A percentile compares a stretch with the other conserved stretches of the same genome.
Evolutionary conservation across 2,888 invertebrate species (phyloP).

Genomic region (Drosophila affinis): DNA sequence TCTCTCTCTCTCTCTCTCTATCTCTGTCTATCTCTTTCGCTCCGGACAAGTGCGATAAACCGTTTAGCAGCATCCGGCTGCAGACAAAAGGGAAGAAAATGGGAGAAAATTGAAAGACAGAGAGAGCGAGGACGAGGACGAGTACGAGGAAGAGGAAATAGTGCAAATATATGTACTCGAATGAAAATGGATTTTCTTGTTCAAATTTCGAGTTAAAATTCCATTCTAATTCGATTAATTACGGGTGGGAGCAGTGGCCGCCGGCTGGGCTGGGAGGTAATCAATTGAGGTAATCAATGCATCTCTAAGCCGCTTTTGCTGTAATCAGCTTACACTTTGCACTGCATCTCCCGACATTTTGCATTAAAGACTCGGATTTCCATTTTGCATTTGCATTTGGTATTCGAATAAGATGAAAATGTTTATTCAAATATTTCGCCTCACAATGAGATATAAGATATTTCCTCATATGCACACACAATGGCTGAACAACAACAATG

Average conservation of each 20-base stretch:
- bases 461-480: slow-evolving; percentile 30
- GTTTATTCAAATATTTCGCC: slow-evolving; percentile 34
- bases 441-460: slow-evolving; percentile 23
- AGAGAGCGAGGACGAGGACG: not conserved
- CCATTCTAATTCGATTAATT: slow-evolving; percentile 42
- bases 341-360: not conserved
- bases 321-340: slow-evolving; percentile 17
- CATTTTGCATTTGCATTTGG: slow-evolving; percentile 3
- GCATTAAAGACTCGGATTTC: slow-evolving; percentile 11
- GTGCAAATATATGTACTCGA: slow-evolving; percentile 4
- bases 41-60: slow-evolving; percentile 71
- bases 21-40: not conserved
- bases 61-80: slow-evolving; percentile 73
- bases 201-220: slow-evolving; percentile 4
- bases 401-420: slow-evolving; percentile 23
- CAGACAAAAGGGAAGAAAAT: not conserved
- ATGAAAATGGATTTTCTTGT: slow-evolving; percentile 3
- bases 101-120: not conserved
- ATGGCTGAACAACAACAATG: slow-evolving; percentile 47
- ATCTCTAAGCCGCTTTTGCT: slow-evolving; percentile 28
- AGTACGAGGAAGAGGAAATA: slow-evolving; percentile 8
- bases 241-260: slow-evolving; percentile 10
- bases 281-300: slow-evolving; percentile 50
- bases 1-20: not conserved
- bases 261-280: slow-evolving; percentile 6